Evolutionary conservation across 2,797 vertebrate species (phyloP).

Genomic region (Stomatorhinus walkeri): DNA sequence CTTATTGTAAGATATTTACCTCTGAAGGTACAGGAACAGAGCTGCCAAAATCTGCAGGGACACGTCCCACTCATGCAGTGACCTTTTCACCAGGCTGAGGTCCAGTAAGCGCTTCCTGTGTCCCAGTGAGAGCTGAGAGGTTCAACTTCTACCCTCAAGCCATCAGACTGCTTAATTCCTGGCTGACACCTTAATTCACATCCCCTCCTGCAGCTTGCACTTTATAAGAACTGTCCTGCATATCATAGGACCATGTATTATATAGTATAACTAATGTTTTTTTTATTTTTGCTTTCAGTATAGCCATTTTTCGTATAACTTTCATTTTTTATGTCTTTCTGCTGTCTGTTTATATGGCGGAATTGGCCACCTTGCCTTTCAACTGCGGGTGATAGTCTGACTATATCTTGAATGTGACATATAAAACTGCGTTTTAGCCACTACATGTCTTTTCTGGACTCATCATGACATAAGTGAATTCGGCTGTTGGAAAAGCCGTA

Average conservation of each 20-base stretch:
- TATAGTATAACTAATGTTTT: neutral
- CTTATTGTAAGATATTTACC: neutral
- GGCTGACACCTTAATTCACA: neutral
- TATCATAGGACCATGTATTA: neutral
- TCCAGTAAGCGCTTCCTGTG: neutral
- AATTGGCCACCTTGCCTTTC: neutral
- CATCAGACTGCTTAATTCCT: neutral
- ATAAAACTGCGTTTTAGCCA: neutral
- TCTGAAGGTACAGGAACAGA: neutral
- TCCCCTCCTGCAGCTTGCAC: neutral
- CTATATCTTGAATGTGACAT: neutral
- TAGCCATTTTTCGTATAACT: neutral
- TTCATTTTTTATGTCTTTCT: neutral
- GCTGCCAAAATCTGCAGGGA: neutral
- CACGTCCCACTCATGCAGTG: neutral
- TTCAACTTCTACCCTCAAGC: neutral
- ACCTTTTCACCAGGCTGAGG: neutral
- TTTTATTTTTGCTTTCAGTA: neutral
- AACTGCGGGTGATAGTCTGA: neutral
- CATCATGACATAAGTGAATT: neutral
- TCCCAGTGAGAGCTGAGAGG: neutral
- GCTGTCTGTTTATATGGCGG: neutral
- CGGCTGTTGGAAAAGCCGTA: neutral
- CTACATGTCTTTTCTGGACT: neutral
- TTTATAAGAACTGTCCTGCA: neutral